Base-by-base conservation (phyloP, 2,797 vertebrate genomes). In the Eremophila alpestris region DNA sequence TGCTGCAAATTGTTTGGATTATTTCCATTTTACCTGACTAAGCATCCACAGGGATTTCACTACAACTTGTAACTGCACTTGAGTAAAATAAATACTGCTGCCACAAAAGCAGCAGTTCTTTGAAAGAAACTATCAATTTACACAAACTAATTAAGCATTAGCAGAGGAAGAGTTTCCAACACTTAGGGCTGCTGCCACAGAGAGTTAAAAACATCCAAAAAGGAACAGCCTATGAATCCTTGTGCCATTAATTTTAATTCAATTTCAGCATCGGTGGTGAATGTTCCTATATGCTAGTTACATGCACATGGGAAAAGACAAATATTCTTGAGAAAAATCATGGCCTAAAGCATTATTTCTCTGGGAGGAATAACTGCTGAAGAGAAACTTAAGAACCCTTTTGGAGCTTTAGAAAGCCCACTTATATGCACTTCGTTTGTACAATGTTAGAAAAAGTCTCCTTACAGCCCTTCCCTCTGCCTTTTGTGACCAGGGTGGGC, bases 401-500 rank as follows among this genome's bases (percentile, higher is more conserved):
- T 23, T 4, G 68, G 5, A 9, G 26, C 32, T 43, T 51, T 11
- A 45, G 52, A 51, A 80, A 27, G 15, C 9, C 29, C 22, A 3
- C 13, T 26, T 14, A 10, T 8, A 11, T 1, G 7, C 6, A 12
- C 15, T 17, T 10, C 15, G 6, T 23, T 36, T 10, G 30, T 5
- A 4, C 4, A 5, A 0, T 13, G 29, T 15, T 23, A 29, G 40
- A 11, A 36, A 64, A 67, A 20, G 4, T 60, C 38, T 12, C 34
- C 7, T 30, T 29, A 7, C 18, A 15, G 3, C 36, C 14, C 48
- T 36, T 17, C 27, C 10, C 16, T 10, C 18, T 16, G 43, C 16
- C 45, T 19, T 40, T 32, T 4, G 4, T 2, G 8, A 4, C 12
- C 23, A 3, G 38, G 1, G 7, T 4, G 6, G 32, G 19, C 2